Evolutionary conservation across 2,113 vertebrate species (phyloP).

Genomic region (Pimephales promelas): DNA sequence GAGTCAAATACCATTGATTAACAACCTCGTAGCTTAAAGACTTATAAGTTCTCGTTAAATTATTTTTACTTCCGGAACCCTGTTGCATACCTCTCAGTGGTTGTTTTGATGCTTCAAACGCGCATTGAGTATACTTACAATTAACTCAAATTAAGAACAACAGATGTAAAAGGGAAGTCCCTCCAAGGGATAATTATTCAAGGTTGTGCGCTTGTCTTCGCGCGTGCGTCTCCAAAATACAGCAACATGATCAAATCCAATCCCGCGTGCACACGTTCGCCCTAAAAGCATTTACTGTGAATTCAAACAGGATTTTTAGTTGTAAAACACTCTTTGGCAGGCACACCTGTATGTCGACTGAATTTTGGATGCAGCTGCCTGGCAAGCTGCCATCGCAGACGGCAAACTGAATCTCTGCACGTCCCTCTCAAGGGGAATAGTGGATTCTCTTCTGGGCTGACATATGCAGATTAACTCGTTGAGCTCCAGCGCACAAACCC

Average conservation of each 20-base stretch:
- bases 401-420: constrained; percentile 8
- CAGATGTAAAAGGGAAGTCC: background rate
- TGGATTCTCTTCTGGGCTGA: constrained; percentile 27
- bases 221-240: background rate
- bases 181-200: background rate
- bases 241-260: background rate
- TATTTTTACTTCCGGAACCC: too few relatives aligned
- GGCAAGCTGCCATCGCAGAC: constrained; percentile 32
- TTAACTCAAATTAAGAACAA: background rate
- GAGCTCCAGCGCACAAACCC: constrained; percentile 31
- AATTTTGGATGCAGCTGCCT: constrained; percentile 28
- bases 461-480: constrained; percentile 44
- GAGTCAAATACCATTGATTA: too few relatives aligned
- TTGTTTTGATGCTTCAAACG: background rate
- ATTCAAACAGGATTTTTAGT: constrained; percentile 33
- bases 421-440: constrained; percentile 35
- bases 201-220: background rate
- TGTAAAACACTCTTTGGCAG: constrained; percentile 28
- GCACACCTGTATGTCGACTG: background rate
- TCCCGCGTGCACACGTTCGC: background rate
- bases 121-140: background rate
- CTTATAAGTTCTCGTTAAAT: too few relatives aligned
- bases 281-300: background rate
- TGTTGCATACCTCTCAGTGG: background rate
- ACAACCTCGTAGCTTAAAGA: too few relatives aligned